These are phyloP conservation scores for Caenorhabditis doughertyi DNA, from an alignment of 2,888 invertebrate genomes.

Conservation along the genomic window DNA sequence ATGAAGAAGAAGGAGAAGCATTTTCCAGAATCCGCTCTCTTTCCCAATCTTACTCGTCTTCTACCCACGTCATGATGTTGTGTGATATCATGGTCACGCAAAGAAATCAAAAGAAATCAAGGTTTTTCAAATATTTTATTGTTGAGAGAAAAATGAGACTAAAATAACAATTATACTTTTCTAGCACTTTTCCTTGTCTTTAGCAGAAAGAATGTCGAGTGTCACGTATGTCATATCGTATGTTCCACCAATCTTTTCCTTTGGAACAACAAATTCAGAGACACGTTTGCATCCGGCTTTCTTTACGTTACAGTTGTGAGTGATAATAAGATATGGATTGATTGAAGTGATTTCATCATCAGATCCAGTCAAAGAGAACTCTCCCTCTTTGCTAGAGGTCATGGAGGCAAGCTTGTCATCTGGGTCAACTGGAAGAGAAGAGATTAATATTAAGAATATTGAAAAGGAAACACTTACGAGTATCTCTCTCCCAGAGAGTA, in stretches of 20 bases:
- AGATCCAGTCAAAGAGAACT: conserved; percentile 50
- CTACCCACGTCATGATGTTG: not conserved
- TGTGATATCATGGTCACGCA: conserved; percentile 26
- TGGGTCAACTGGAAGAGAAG: conserved; percentile 58
- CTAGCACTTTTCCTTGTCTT: conserved; percentile 66
- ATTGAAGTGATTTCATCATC: conserved; percentile 64
- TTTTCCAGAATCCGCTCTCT: not conserved
- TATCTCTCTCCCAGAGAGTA: conserved; percentile 60
- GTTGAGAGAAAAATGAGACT: not conserved
- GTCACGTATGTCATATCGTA: conserved; percentile 67
- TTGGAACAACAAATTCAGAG: conserved; percentile 59
- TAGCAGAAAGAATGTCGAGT: conserved; percentile 61
- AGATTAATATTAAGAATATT: not conserved
- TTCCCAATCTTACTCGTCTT: not conserved
- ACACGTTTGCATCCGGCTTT: conserved; percentile 62
- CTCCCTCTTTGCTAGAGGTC: conserved; percentile 61
- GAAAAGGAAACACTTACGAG: conserved; percentile 50
- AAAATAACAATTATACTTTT: not conserved
- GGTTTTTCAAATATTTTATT: conserved; percentile 43
- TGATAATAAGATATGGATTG: conserved; percentile 60
- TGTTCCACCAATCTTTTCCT: conserved; percentile 54
- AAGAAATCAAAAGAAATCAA: conserved; percentile 47
- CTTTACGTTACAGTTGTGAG: conserved; percentile 64
- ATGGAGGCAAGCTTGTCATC: conserved; percentile 56
- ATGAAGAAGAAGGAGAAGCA: not conserved